phyloP scores from a whole-genome alignment of 2,888 invertebrate species.

The Nemotelus nigrinus region DNA sequence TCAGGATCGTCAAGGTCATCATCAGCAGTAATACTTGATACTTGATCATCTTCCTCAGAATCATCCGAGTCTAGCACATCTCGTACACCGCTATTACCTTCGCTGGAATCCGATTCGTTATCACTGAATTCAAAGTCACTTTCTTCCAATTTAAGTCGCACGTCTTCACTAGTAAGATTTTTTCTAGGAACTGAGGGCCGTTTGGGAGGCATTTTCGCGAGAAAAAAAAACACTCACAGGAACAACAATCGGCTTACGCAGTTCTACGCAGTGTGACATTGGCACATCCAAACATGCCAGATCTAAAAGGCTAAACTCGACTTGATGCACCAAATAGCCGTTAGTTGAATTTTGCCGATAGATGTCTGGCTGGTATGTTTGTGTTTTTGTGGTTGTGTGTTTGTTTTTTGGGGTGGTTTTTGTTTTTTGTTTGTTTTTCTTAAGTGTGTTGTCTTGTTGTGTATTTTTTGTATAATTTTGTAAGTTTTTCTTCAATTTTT shows the following conservation, averaged over 20 bases:
- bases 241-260: slow-evolving; percentile 12
- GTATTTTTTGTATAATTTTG: too few species aligned
- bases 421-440: too few species aligned
- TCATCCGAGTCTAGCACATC: slow-evolving; percentile 8
- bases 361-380: too few species aligned
- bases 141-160: slow-evolving; percentile 3
- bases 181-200: slow-evolving; percentile 20
- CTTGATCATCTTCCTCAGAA: slow-evolving; percentile 11
- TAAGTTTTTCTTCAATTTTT: too few species aligned
- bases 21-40: background rate
- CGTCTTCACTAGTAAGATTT: slow-evolving; percentile 18
- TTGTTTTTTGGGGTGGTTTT: too few species aligned
- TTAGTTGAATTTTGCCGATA: too few species aligned
- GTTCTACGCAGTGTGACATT: too few species aligned
- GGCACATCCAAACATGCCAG: too few species aligned
- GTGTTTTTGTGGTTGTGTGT: too few species aligned
- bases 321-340: too few species aligned
- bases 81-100: slow-evolving; percentile 2
- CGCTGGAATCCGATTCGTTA: slow-evolving; percentile 8
- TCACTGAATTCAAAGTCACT: background rate
- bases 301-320: too few species aligned
- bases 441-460: too few species aligned
- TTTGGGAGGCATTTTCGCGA: slow-evolving; percentile 20
- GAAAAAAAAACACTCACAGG: background rate
- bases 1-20: slow-evolving; percentile 2